These are phyloP conservation scores for Uropetala carovei DNA, from an alignment of 2,888 invertebrate species.

Conservation along the genomic window DNA sequence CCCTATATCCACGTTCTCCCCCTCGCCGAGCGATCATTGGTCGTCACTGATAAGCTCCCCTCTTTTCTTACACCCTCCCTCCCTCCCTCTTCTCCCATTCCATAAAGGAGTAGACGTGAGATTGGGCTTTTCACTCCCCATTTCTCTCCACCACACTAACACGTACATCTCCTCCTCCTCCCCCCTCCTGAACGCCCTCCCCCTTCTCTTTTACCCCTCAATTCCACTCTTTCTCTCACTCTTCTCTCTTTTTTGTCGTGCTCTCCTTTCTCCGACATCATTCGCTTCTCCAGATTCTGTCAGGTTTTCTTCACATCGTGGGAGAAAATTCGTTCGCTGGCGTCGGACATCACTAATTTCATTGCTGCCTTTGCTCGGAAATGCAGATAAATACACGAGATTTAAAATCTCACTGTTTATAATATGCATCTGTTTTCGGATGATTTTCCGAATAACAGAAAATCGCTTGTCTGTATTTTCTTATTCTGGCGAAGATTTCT, in stretches of 20 bases:
- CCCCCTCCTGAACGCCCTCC: background rate
- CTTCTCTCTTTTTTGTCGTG: background rate
- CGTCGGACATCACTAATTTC: no score
- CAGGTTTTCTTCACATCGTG: background rate
- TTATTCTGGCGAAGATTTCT: no score
- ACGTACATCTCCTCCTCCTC: background rate
- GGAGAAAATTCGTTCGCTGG: no score
- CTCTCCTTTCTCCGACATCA: background rate
- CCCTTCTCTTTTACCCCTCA: background rate
- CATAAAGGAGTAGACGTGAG: constrained; percentile 25
- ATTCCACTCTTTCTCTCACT: background rate
- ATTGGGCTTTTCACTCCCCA: constrained; percentile 25
- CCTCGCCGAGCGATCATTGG: constrained; percentile 53
- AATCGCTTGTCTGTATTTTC: no score
- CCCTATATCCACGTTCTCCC: background rate
- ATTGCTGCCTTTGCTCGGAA: no score
- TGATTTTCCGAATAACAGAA: no score
- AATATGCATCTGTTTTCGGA: no score
- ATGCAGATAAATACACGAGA: no score
- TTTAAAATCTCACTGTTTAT: no score
- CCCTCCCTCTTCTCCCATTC: background rate
- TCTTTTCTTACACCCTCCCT: background rate
- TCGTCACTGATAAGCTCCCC: constrained; percentile 53
- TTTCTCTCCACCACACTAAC: constrained; percentile 22
- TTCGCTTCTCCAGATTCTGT: background rate